phyloP scores from a whole-genome alignment of 1,140 invertebrate species.

The Acromyrmex heyeri region DNA sequence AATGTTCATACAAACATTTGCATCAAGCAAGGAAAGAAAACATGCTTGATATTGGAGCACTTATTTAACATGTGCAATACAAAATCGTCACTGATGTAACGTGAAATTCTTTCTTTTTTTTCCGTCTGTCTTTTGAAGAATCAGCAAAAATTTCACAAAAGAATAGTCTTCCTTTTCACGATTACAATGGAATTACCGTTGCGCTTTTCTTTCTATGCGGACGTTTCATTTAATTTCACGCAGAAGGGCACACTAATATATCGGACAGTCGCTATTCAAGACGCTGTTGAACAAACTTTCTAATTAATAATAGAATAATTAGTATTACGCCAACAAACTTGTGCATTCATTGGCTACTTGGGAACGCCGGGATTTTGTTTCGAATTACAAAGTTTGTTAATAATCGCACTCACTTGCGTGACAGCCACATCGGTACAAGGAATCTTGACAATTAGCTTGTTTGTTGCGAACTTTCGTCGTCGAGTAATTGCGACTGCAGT shows the following conservation, averaged over 20 bases:
- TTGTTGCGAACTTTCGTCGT: slow-evolving; percentile 41
- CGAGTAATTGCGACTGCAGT: slow-evolving; percentile 11
- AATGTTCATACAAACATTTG: background rate
- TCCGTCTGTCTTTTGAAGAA: background rate
- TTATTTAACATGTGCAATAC: background rate
- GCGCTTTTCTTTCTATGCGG: slow-evolving; percentile 17
- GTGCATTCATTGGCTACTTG: background rate
- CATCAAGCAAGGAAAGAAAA: background rate
- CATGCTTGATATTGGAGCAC: background rate
- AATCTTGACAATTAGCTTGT: slow-evolving; percentile 51
- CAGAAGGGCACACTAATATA: background rate
- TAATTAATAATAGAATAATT: slow-evolving; percentile 61
- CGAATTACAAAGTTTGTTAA: slow-evolving; percentile 55
- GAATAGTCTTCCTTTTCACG: slow-evolving; percentile 2
- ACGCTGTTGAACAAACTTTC: slow-evolving; percentile 31
- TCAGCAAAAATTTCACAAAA: slow-evolving; percentile 36
- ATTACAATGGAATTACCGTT: slow-evolving; percentile 35
- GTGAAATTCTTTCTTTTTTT: background rate
- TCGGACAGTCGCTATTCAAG: slow-evolving; percentile 22
- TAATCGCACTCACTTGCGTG: slow-evolving; percentile 21
- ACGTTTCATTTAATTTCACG: slow-evolving; percentile 44
- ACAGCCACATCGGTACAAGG: slow-evolving; percentile 16
- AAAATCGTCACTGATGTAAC: background rate
- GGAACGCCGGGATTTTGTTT: slow-evolving; percentile 14
- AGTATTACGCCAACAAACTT: slow-evolving; percentile 4